Evolutionary conservation across 2,888 invertebrate species (phyloP).

Genomic region (Cremastinae sp.): DNA sequence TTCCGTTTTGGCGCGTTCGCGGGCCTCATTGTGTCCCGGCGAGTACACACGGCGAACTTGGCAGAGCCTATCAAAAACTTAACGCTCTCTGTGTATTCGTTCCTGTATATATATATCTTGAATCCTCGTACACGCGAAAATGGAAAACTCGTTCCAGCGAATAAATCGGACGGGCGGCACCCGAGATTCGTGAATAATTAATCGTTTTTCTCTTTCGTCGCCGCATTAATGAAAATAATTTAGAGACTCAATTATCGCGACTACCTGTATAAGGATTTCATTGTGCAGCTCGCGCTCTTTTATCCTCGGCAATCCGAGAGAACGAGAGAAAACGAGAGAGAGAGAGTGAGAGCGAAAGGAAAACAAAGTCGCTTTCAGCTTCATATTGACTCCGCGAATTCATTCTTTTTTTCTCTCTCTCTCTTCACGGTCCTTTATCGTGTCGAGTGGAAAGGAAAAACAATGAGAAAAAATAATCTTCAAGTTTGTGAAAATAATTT

Average conservation of each 20-base stretch:
- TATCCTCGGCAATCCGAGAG: no score
- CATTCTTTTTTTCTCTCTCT: no score
- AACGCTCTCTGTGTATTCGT: neutral
- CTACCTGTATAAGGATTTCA: neutral
- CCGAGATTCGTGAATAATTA: conserved; percentile 58
- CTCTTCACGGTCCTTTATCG: no score
- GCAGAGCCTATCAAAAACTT: conserved; percentile 46
- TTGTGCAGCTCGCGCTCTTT: neutral
- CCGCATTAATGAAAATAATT: conserved; percentile 55
- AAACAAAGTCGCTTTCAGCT: no score
- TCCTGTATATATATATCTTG: conserved; percentile 9
- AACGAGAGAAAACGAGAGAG: no score
- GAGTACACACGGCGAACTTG: conserved; percentile 60
- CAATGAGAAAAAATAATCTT: conserved; percentile 1
- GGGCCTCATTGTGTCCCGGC: conserved; percentile 58
- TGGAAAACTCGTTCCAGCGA: conserved; percentile 60
- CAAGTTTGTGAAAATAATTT: no score
- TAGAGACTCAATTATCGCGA: conserved; percentile 49
- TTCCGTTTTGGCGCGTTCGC: conserved; percentile 61
- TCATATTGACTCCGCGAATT: no score
- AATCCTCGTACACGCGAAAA: conserved; percentile 2
- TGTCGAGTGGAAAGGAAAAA: no score
- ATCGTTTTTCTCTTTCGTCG: conserved; percentile 43
- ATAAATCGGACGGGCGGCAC: conserved; percentile 46
- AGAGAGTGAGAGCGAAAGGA: no score